phyloP scores from a whole-genome alignment of 1,140 invertebrate genomes.

The Megalonaias nervosa region DNA sequence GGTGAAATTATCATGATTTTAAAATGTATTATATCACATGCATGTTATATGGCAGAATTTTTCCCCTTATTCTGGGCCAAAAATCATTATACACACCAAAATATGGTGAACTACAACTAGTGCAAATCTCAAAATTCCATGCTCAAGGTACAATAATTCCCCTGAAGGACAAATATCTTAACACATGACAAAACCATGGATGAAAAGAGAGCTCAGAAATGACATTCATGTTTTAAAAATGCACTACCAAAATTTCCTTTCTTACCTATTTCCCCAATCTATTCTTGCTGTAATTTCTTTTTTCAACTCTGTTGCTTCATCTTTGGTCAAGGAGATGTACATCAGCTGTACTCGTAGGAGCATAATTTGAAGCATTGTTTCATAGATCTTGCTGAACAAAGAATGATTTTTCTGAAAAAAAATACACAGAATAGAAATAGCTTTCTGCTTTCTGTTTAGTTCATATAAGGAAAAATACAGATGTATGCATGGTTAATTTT shows the following conservation, averaged over 20 bases:
- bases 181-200: conserved; percentile 1
- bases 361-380: conserved; percentile 91
- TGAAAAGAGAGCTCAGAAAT: conserved; percentile 4
- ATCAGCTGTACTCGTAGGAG: conserved; percentile 87
- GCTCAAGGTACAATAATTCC: neutral
- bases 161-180: neutral
- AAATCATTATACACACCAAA: neutral
- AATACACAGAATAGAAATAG: neutral
- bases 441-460: neutral
- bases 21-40: too few relatives aligned
- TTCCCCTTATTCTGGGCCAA: neutral
- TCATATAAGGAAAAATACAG: neutral
- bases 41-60: too few relatives aligned
- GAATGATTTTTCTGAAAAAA: conserved; percentile 81
- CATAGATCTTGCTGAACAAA: conserved; percentile 85
- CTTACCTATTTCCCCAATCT: conserved; percentile 92
- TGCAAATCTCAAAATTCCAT: neutral
- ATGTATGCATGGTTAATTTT: neutral
- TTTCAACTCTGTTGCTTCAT: conserved; percentile 89
- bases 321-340: conserved; percentile 88
- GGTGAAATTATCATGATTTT: too few relatives aligned
- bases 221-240: neutral
- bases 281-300: conserved; percentile 91
- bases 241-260: neutral
- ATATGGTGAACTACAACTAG: neutral